Conservation (phyloP, 2,113 vertebrate genomes). For the Tachysurus fulvidraco region DNA sequence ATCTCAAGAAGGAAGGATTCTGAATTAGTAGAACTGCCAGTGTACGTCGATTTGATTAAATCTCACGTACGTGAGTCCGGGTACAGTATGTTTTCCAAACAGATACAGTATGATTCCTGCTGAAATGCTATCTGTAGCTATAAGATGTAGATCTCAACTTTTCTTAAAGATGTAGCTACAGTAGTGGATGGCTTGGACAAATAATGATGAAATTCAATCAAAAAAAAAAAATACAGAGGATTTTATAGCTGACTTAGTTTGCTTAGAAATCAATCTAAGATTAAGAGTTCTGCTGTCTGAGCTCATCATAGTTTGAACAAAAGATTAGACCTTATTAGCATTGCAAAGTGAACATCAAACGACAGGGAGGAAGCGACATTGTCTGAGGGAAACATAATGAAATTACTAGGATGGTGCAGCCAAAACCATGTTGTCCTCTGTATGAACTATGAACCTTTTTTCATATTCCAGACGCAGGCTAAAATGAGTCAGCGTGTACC, state of each 20-base stretch:
- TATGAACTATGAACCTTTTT: slow-evolving; percentile 40
- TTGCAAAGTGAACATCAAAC: neutral
- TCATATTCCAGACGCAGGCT: slow-evolving; percentile 9
- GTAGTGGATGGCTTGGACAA: neutral
- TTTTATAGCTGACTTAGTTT: neutral
- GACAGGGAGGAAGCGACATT: neutral
- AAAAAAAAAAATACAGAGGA: neutral
- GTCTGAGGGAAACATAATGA: slow-evolving; percentile 3
- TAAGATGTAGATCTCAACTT: neutral
- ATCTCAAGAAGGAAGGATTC: neutral
- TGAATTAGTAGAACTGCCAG: neutral
- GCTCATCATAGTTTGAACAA: slow-evolving; percentile 9
- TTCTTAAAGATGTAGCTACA: neutral
- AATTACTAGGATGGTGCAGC: neutral
- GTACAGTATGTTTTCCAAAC: neutral
- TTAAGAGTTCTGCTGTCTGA: neutral
- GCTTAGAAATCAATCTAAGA: neutral
- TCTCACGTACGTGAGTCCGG: neutral
- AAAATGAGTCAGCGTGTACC: slow-evolving; percentile 34
- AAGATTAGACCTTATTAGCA: slow-evolving; percentile 15
- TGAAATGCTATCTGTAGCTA: neutral
- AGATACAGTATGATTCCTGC: neutral
- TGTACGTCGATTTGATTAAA: neutral
- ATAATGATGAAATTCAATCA: no score
- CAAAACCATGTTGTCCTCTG: neutral